Evolutionary conservation across 1,140 invertebrate species (phyloP), one percentile per base, ranked within the genome.

Genomic region (Cyclina sinensis): DNA sequence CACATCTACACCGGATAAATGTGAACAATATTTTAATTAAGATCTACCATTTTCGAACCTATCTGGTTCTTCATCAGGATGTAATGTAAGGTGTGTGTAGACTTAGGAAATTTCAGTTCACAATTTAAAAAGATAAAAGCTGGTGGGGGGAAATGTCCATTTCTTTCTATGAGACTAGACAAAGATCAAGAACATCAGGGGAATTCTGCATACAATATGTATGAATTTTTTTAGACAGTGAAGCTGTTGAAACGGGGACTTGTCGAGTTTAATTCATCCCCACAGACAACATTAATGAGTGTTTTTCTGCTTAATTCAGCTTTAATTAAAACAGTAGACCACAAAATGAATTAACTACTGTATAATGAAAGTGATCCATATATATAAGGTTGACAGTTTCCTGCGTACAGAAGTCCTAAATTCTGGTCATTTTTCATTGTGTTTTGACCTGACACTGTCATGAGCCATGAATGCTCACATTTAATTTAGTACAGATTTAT

Each of bases 261-360:
- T 62, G n/a, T 62, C 57, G 24, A 24, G 4, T 62, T 62, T 62
- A 62, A 62, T 62, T 62, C 7, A 14, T 62, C 57, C 57, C 57
- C 4, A 27, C 57, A 62, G 57, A 62, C 57, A 62, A 62, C 57
- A 62, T 62, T 62, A 27, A 62, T 27, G 57, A 27, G 57, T 62
- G n/a, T 27, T 62, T n/a, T 11, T 27, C n/a, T 18, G 18, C n/a
- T 54, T 62, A 62, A 62, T 62, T 62, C 57, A 62, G 57, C 57
- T 62, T 62, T 62, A 62, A 62, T 62, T 62, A 62, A 62, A 62
- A 62, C 57, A 62, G 57, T 27, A 27, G n/a, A 62, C 57, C 57
- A 62, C 57, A 62, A 62, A 62, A 62, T 62, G 57, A 62, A 62
- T 62, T 62, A 62, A 62, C 57, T 62, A 62, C 57, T 27, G n/a